Base-by-base conservation (phyloP, 2,888 invertebrate species). In the Morpho achilles region DNA sequence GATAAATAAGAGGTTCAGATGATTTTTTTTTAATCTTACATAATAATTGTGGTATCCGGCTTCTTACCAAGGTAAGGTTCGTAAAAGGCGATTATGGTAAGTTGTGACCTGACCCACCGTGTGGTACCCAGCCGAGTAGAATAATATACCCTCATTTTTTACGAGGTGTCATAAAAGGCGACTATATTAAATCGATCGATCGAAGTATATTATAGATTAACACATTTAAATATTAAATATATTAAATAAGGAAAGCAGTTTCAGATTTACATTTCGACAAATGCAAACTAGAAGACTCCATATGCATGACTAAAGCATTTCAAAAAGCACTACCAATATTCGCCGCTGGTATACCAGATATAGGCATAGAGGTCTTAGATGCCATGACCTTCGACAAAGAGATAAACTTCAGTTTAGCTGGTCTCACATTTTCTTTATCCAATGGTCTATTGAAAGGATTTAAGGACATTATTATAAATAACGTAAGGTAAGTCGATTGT, bases 371-470 rank as follows among this genome's bases (percentile, higher is more conserved):
- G 41, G 61, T 66, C 0, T 60, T 85, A 40, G 87, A 87, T 32
- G 71, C 74, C 0, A 67, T 83, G 68, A 62, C 70, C 1, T 59
- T 84, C 7, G 74, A 82, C 7, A 9, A 65, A 1, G 10, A 41
- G 4, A 74, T 85, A 23, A 74, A 77, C 9, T 71, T 85, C 3
- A 75, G 84, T 49, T 60, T 86, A 3, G 75, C 82, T 10, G 87
- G 87, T 0, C 66, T 87, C 7, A 79, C 79, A 49, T 60, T 85
- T 32, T 61, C 64, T 7, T 56, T 87, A 16, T 75, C 51, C 8
- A 70, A 83, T 43, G 66, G 69, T n/a, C 55, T 50, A 7, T 54
- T 67, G 8, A 65, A 61, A 50, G 67, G 68, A 32, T 16, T 49
- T 7, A 49, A 22, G 16, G 40, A 58, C 7, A 53, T 58, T n/a